Evolutionary conservation across 2,888 invertebrate genomes (phyloP), one percentile per base, ranked within the genome.

Genomic region (Heliconius sara): DNA sequence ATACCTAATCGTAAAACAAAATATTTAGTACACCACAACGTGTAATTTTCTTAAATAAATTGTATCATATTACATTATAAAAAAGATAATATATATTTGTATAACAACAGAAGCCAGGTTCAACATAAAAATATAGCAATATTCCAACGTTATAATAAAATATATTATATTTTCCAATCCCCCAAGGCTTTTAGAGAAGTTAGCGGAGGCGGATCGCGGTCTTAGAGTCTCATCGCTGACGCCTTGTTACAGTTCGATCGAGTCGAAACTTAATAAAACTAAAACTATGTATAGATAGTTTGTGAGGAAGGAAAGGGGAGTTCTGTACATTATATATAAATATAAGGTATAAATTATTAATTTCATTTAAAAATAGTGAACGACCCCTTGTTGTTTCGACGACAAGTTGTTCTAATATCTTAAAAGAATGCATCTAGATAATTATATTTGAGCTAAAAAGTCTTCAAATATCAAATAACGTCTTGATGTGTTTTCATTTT

Each of bases 221-320:
- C 47, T 52, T 52, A 6, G 16, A 52, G 52, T 27, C 16, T 65
- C 65, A 65, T 27, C 60, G 25, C 43, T 63, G 72, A 66, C 13
- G 57, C 13, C 43, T 27, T 63, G 66, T 68, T 74, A 68, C 39
- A 73, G 74, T 74, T 78, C 74, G 30, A 74, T 78, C 67, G 57
- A 60, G 43, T 74, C 30, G 39, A 60, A 78, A 73, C 43, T 67
- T 68, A 63, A 68, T 74, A 68, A 60, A 75, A 43, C 43, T 60
- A 63, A 63, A 43, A 63, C 43, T 43, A 43, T 19, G 19, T 27
- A 10, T 34, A 57, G 57, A 30, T 27, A 75, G 43, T 75, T 65
- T 27, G 39, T 19, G 22, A 22, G 43, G 10, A 75, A 19, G 19
- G 13, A 9, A 47, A 1, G 19, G 52, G 65, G 27, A 65, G 25